Conservation (phyloP, 2,888 invertebrate species). For the Tetheella fluctuosa region DNA sequence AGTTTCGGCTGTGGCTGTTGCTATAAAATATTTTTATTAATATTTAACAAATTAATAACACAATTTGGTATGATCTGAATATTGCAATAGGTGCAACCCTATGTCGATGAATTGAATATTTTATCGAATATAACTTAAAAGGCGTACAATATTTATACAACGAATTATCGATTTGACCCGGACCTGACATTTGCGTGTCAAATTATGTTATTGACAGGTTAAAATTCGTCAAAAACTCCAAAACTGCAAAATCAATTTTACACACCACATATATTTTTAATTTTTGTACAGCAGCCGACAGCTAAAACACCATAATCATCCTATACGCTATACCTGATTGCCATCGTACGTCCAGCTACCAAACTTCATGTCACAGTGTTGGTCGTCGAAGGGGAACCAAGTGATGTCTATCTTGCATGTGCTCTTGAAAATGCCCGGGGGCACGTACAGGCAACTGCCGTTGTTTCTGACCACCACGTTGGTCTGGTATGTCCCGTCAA, state of each 20-base stretch:
- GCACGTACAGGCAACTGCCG: conserved; percentile 99
- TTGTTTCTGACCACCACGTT: conserved; percentile 99
- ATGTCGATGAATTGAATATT: too few relatives aligned
- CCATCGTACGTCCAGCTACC: conserved; percentile 99
- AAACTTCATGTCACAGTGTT: conserved; percentile 99
- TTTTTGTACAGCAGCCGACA: too few relatives aligned
- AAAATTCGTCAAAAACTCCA: too few relatives aligned
- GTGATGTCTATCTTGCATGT: conserved; percentile 99
- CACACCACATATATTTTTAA: neutral
- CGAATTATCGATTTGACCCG: neutral
- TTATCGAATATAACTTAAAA: neutral
- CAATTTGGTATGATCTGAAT: neutral
- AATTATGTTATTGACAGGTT: too few relatives aligned
- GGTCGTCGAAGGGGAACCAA: conserved; percentile 99
- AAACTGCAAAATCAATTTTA: neutral
- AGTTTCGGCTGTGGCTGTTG: conserved; percentile 1
- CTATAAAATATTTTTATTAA: neutral
- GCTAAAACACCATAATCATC: neutral
- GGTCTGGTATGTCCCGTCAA: conserved; percentile 99
- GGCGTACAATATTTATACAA: neutral
- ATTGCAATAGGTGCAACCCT: neutral
- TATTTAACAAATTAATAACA: neutral
- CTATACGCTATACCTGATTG: conserved; percentile 89
- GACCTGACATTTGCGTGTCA: too few relatives aligned
- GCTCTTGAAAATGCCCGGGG: conserved; percentile 99